Evolutionary conservation across 2,888 invertebrate species (phyloP).

Genomic region (Nysson spinosus): DNA sequence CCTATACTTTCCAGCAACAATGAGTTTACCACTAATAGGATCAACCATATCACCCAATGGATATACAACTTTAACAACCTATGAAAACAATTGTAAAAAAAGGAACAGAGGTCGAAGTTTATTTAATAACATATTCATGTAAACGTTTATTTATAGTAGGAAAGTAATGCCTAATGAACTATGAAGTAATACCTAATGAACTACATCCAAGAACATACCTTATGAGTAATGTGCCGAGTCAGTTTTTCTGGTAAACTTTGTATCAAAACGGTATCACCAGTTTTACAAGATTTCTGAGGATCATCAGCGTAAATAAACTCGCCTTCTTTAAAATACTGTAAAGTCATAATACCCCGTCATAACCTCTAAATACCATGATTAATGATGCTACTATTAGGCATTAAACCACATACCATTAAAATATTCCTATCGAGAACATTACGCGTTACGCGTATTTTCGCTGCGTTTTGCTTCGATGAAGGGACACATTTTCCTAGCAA

Average conservation of each 20-base stretch:
- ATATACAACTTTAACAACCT: conserved; percentile 86
- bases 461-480: conserved; percentile 86
- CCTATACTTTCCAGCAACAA: conserved; percentile 84
- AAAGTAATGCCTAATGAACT: neutral
- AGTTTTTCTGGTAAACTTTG: conserved; percentile 85
- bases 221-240: conserved; percentile 88
- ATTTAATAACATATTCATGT: no score
- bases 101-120: no score
- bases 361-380: conserved; percentile 51
- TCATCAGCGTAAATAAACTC: conserved; percentile 88
- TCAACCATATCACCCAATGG: conserved; percentile 91
- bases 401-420: conserved; percentile 82
- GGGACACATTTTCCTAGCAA: conserved; percentile 89
- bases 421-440: conserved; percentile 87
- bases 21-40: conserved; percentile 89
- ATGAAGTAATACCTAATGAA: neutral
- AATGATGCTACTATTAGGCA: neutral
- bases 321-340: conserved; percentile 87
- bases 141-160: no score
- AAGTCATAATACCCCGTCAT: conserved; percentile 32
- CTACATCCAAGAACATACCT: conserved; percentile 72
- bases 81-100: neutral
- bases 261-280: conserved; percentile 90
- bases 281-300: conserved; percentile 86
- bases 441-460: conserved; percentile 87